Evolutionary conservation across 2,113 vertebrate species (phyloP).

Genomic region (Brachypteracias leptosomus): DNA sequence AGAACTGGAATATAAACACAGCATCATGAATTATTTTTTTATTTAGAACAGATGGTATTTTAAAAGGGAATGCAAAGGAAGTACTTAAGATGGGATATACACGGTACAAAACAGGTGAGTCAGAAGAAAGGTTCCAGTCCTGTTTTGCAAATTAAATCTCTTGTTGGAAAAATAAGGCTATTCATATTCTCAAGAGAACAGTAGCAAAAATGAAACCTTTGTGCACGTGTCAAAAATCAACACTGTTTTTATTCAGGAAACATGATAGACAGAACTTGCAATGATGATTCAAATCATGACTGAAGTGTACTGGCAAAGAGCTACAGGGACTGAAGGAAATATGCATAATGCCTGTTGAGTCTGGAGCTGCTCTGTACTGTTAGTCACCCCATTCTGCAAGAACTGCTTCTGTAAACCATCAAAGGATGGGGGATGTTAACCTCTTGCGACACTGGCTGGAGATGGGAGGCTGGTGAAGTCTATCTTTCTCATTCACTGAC

Average conservation of each 20-base stretch:
- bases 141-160: slow-evolving; percentile 12
- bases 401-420: background rate
- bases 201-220: background rate
- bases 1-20: slow-evolving; percentile 21
- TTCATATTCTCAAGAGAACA: background rate
- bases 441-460: background rate
- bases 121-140: background rate
- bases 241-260: background rate
- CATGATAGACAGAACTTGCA: background rate
- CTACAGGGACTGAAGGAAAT: background rate
- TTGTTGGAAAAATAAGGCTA: background rate
- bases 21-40: slow-evolving; percentile 1
- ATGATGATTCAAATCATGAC: background rate
- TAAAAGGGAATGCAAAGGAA: background rate
- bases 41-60: slow-evolving; percentile 38
- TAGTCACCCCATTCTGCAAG: background rate
- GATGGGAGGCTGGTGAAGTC: background rate
- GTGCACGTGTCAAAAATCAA: background rate
- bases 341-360: background rate
- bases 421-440: background rate
- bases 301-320: background rate
- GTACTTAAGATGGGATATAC: background rate
- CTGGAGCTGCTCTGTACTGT: background rate
- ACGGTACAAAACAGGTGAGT: background rate
- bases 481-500: background rate